phyloP scores from a whole-genome alignment of 2,113 vertebrate genomes.

The Limanda limanda region DNA sequence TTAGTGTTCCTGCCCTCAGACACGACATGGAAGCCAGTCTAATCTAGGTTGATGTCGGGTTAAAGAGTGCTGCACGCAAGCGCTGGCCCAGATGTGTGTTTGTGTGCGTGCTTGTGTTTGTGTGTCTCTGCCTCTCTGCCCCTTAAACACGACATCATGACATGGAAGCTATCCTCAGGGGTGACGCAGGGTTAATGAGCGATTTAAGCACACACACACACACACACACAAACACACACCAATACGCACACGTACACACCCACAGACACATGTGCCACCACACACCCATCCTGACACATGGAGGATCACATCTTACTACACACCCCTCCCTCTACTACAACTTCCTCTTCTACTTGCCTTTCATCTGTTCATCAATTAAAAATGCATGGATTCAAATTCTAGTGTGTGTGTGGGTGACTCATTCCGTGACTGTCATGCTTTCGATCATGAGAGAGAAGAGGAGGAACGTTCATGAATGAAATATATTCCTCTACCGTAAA shows the following conservation, averaged over 20 bases:
- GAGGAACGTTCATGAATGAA: constrained; percentile 49
- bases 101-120: constrained; percentile 22
- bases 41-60: constrained; percentile 28
- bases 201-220: constrained; percentile 26
- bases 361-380: constrained; percentile 57
- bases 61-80: constrained; percentile 38
- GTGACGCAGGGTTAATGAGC: constrained; percentile 30
- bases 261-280: constrained; percentile 20
- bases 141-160: constrained; percentile 20
- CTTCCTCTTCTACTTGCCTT: constrained; percentile 14
- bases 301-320: constrained; percentile 14
- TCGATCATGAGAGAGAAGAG: constrained; percentile 21
- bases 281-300: constrained; percentile 17
- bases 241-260: constrained; percentile 8
- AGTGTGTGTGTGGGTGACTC: constrained; percentile 27
- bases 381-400: constrained; percentile 43
- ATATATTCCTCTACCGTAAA: constrained; percentile 23
- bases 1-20: neutral
- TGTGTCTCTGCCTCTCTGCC: constrained; percentile 11
- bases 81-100: constrained; percentile 14
- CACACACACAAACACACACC: neutral
- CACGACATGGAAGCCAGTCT: constrained; percentile 24
- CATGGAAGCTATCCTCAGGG: constrained; percentile 35
- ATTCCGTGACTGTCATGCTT: constrained; percentile 61
- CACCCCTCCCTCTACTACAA: constrained; percentile 18